Percentiles rank a stretch among this genome's conserved stretches.
phyloP scores from a whole-genome alignment of 1,140 invertebrate species.

The Scaptomyza hsui region DNA sequence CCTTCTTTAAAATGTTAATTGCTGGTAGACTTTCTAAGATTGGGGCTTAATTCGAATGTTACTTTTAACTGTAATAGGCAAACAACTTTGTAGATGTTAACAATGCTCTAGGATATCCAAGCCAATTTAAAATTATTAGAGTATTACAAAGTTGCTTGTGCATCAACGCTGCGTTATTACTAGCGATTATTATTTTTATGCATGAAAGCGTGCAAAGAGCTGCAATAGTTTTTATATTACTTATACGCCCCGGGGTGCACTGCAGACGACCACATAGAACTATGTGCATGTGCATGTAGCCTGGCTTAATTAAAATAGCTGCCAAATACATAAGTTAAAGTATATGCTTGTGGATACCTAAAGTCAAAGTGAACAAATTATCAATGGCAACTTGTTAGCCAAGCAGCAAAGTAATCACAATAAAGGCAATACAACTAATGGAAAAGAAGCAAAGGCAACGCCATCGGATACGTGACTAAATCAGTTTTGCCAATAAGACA shows the following conservation, averaged over 20 bases:
- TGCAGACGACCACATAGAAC: conserved; percentile 1
- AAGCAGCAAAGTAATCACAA: conserved; percentile 45
- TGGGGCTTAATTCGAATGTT: no score
- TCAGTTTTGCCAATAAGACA: conserved; percentile 80
- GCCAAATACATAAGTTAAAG: conserved; percentile 4
- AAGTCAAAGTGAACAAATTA: conserved; percentile 45
- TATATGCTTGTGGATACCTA: conserved; percentile 6
- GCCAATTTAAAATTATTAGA: no score
- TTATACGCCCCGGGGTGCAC: conserved; percentile 45
- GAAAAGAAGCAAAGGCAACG: conserved; percentile 48
- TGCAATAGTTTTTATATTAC: conserved; percentile 38
- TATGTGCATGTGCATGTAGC: conserved; percentile 36
- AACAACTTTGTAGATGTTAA: no score
- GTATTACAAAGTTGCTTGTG: neutral
- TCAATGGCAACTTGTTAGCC: conserved; percentile 53
- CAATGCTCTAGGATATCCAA: no score
- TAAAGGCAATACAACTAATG: conserved; percentile 28
- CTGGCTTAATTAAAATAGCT: conserved; percentile 64
- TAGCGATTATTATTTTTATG: conserved; percentile 62
- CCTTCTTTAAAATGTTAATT: no score
- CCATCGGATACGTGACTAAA: conserved; percentile 78
- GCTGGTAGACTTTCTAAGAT: no score
- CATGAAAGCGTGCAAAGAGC: conserved; percentile 43
- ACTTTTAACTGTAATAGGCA: neutral
- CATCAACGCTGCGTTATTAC: neutral